Evolutionary conservation across 2,888 invertebrate species (phyloP).

Genomic region (Cryptocephalus primarius): DNA sequence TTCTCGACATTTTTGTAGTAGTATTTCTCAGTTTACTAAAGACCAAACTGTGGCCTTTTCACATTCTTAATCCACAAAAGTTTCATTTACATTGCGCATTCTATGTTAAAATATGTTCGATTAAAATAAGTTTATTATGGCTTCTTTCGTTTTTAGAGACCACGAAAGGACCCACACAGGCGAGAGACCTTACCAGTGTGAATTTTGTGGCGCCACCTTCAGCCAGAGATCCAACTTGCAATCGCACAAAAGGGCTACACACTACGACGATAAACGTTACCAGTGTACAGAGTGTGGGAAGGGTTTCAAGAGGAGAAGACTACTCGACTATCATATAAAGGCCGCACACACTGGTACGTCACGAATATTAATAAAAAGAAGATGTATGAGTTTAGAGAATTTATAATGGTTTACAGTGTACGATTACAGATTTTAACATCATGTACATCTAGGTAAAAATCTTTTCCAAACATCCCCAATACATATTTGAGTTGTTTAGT

Average conservation of each 20-base stretch:
- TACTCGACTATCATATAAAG: slow-evolving; percentile 72
- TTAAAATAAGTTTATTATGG: not conserved
- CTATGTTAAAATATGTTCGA: no score
- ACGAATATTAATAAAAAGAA: not conserved
- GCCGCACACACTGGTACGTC: slow-evolving; percentile 56
- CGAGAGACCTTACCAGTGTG: slow-evolving; percentile 69
- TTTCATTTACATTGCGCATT: no score
- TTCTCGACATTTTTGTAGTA: no score
- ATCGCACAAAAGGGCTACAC: slow-evolving; percentile 69
- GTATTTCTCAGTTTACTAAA: no score
- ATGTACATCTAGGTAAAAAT: no score
- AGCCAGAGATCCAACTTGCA: slow-evolving; percentile 73
- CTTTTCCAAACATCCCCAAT: no score
- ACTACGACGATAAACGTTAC: slow-evolving; percentile 60
- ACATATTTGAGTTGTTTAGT: no score
- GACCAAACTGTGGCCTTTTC: no score
- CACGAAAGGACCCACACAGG: slow-evolving; percentile 75
- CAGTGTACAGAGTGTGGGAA: slow-evolving; percentile 49
- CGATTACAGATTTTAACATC: no score
- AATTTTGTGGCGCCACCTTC: slow-evolving; percentile 67
- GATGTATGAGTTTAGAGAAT: no score
- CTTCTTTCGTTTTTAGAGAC: slow-evolving; percentile 39
- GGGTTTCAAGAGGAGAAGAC: slow-evolving; percentile 58
- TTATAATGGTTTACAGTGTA: no score
- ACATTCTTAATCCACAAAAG: no score